Base-by-base conservation (phyloP, 2,888 invertebrate species). In the Dryococelus australis region DNA sequence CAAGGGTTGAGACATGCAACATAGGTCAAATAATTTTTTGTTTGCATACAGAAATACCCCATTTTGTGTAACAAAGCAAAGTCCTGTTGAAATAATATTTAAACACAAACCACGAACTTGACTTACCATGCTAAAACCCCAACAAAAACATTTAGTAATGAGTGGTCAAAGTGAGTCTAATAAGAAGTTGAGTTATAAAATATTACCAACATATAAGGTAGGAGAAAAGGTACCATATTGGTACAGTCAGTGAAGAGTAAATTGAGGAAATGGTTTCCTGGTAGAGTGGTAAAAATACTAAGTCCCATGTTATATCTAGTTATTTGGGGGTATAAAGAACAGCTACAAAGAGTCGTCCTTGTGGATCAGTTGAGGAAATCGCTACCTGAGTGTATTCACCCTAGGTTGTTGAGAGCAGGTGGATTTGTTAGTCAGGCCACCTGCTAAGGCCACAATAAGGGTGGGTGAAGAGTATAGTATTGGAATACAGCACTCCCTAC, bases 41-140 rank as follows among this genome's bases (percentile, higher is more conserved):
- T 85, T 85, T 85, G 85, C 20, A 4, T 85, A 85, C 13, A n/a
- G 85, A n/a, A 85, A 85, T 24, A 85, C 85, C n/a, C n/a, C n/a
- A n/a, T n/a, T n/a, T n/a, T n/a, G n/a, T n/a, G n/a, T n/a, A n/a
- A n/a, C n/a, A n/a, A n/a, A n/a, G n/a, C n/a, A n/a, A n/a, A n/a
- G n/a, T n/a, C 13, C 85, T 27, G 85, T 43, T 8, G 85, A 85
- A 43, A 27, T 85, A 12, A 43, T 85, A 35, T 43, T 85, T 13
- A 85, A 85, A 43, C 28, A 43, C 26, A 85, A 85, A 85, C 85
- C 85, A 8, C 28, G 43, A 6, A 85, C 85, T 8, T 43, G 85
- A 4, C 28, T 85, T 43, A 16, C 43, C 9, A 26, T 27, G 47
- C 43, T 85, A 43, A 85, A 85, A 43, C 43, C 85, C 3, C 12